These are phyloP conservation scores for Pomatostomus ruficeps DNA, from an alignment of 2,113 vertebrate species.

Conservation along the genomic window DNA sequence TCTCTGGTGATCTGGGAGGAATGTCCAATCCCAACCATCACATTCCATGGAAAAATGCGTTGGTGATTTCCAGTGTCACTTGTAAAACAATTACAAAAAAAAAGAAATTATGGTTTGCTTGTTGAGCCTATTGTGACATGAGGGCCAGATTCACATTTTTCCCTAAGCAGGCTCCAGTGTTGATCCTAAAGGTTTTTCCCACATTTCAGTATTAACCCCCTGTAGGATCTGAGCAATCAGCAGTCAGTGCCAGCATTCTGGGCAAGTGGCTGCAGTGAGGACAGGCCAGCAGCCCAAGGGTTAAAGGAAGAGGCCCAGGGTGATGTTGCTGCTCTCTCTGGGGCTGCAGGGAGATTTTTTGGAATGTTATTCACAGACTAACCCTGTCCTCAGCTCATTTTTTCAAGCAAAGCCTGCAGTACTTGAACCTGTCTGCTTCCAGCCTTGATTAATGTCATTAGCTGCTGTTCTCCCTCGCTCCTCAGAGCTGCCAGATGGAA, in stretches of 20 bases:
- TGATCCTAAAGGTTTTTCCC: not conserved
- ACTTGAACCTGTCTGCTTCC: constrained; percentile 47
- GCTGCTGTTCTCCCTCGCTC: not conserved
- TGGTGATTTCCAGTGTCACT: not conserved
- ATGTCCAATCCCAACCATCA: not conserved
- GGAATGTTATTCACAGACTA: not conserved
- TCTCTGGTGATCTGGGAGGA: not conserved
- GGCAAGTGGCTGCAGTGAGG: not conserved
- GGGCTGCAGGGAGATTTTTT: not conserved
- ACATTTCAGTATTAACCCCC: not conserved
- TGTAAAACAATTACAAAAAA: not conserved
- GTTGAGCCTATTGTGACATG: not conserved
- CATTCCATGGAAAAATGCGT: not conserved
- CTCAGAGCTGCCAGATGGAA: constrained; percentile 49
- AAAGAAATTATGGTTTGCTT: not conserved
- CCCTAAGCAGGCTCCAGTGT: not conserved
- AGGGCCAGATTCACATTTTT: not conserved
- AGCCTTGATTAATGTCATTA: constrained; percentile 51
- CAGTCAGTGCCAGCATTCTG: not conserved
- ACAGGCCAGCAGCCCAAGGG: not conserved
- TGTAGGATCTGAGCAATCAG: not conserved
- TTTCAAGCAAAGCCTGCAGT: not conserved
- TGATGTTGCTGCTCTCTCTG: not conserved
- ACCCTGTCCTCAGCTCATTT: not conserved
- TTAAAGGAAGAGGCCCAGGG: not conserved